Base-by-base conservation (phyloP, 1,140 invertebrate species). In the Lepidurus packardi region DNA sequence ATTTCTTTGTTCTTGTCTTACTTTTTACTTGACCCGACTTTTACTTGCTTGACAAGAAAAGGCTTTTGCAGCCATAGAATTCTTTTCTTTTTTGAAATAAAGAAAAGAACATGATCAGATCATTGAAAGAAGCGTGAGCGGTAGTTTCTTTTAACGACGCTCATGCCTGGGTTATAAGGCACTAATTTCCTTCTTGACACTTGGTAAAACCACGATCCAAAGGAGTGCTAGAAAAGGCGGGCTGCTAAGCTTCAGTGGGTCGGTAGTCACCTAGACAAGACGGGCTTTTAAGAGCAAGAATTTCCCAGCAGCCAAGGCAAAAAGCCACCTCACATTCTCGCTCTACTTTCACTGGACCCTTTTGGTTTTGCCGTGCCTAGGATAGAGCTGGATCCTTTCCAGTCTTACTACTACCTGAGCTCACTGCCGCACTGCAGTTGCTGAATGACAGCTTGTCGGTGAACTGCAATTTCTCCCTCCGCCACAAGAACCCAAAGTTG, bases 101-200 rank as follows among this genome's bases (percentile, higher is more conserved):
- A 65, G 0, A 13, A 65, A 65, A n/a, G 53, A 65, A 16, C 34
- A 34, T 3, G 34, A 34, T 34, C 34, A 34, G 53, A 65, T 65
- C 53, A 65, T 65, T 65, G 53, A 65, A 13, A n/a, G 21, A 65
- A 65, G 16, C 53, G 53, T 65, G 53, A 65, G 21, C n/a, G 53
- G 13, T 21, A 21, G 53, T 65, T 65, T 65, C 53, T 65, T 65
- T 65, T 21, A 65, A 16, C 9, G 16, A 65, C 53, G 13, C 16
- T 65, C 53, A 65, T 65, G 53, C 53, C n/a, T 65, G 53, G 53
- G 53, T 65, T 65, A 65, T 65, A 65, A n/a, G 53, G 53, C 53
- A 65, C 16, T 21, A 65, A 65, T 65, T 65, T 65, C 34, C 34
- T 34, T 65, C 21, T 16, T 65, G 53, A 65, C 53, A 65, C 53